A percentile compares a stretch with the other conserved stretches of the same genome.
phyloP scores from a whole-genome alignment of 2,797 vertebrate species.

The Pampus argenteus region DNA sequence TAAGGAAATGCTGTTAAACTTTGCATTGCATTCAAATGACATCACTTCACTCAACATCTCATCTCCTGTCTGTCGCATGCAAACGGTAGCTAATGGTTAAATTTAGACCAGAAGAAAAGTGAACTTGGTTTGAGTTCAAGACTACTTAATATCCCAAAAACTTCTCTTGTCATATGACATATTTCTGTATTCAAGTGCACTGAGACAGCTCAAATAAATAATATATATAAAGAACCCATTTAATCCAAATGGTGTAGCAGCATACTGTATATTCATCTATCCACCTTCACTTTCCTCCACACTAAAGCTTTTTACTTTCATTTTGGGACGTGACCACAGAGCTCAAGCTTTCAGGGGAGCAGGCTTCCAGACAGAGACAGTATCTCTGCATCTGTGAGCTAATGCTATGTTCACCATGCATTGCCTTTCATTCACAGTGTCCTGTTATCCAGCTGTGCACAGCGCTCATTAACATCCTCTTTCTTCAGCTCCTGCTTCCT shows the following conservation, averaged over 20 bases:
- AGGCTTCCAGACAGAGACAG: background rate
- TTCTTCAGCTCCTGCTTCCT: conserved; percentile 25
- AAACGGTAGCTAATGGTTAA: conserved; percentile 33
- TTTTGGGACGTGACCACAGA: background rate
- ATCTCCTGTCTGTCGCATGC: conserved; percentile 48
- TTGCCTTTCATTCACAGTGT: conserved; percentile 16
- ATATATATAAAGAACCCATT: background rate
- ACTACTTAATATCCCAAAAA: no score
- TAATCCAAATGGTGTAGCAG: background rate
- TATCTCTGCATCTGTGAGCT: conserved; percentile 28
- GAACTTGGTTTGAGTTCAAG: conserved; percentile 21
- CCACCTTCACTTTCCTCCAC: no score
- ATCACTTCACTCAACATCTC: conserved; percentile 60
- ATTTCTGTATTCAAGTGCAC: background rate
- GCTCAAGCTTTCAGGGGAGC: background rate
- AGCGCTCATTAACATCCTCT: conserved; percentile 26
- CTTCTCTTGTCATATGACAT: background rate
- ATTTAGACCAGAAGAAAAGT: conserved; percentile 15
- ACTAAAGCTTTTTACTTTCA: conserved; percentile 1
- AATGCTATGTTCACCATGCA: background rate
- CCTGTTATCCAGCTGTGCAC: conserved; percentile 29
- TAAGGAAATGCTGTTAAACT: conserved; percentile 55
- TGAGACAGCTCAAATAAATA: background rate
- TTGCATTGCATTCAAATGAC: conserved; percentile 67
- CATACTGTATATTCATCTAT: background rate